Evolutionary conservation across 2,113 vertebrate genomes (phyloP), one percentile per base, ranked within the genome.

Genomic region (Acrocephalus arundinaceus): DNA sequence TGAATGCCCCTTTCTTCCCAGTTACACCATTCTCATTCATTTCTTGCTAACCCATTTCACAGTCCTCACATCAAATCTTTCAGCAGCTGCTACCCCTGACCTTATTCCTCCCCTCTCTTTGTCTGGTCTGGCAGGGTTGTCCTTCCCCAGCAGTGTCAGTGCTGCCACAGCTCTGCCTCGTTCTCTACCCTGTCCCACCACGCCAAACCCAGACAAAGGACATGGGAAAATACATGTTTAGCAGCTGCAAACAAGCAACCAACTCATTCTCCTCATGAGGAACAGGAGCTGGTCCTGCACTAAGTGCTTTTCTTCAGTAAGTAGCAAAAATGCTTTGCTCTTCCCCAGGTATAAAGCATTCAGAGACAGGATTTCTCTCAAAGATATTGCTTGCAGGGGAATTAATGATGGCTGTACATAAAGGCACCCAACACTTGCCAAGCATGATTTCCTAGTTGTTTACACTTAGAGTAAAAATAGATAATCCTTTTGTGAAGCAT

Each of bases 11-110:
- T 94, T 94, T 93, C 93, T 95, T 88, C 39, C 77, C 90, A 70
- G 43, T 82, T 65, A 58, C 28, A 85, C 73, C 88, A 46, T 49
- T 74, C 63, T 83, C 86, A 39, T 90, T 92, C 77, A 62, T 37
- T 85, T 94, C 93, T 95, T 68, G 93, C 68, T 94, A 90, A 94
- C 71, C n/a, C 46, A 54, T 94, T 97, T 95, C 89, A 97, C 62
- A 97, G 91, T 52, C 87, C 41, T 91, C 90, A 89, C 27, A 15
- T 86, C 88, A 96, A 96, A 96, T 55, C 94, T 96, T 87, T 83
- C 45, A 7, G 91, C 87, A 93, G 85, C 90, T 94, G 95, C 90
- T 62, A 43, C 55, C 71, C 35, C 77, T 9, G 2, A 55, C 90
- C 39, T 80, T 93, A 83, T 92, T 90, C 68, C 81, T 93, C 48